Evolutionary conservation across 2,888 invertebrate genomes (phyloP), one percentile per base, ranked within the genome.

Genomic region (Patella depressa): DNA sequence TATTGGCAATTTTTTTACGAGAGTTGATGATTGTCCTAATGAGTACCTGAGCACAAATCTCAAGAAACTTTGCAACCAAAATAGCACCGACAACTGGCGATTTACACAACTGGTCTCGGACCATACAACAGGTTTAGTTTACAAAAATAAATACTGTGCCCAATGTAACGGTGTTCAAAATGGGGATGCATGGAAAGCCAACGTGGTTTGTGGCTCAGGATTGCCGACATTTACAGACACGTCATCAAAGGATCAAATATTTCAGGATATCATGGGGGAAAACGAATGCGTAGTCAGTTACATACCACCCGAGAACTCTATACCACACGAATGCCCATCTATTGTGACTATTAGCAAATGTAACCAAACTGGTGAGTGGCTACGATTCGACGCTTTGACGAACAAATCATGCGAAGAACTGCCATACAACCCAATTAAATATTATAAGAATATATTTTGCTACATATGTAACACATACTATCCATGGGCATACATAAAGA

Each of bases 71-170:
- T 78, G 78, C 53, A 29, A 53, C 65, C 57, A 45, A 24, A 5
- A 11, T 2, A 19, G 34, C 9, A 71, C 72, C 4, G 70, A 59
- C 15, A n/a, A 79, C 65, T 76, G 73, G 74, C 71, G 54, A 19
- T 12, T 24, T 14, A 76, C 72, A 3, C 76, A 73, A 15, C 76
- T 76, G 3, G 76, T 79, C n/a, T 73, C 74, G 7, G 76, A 76
- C 57, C 45, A 19, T 1, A 72, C 57, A 24, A 76, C 76, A 24
- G n/a, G 53, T 19, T 15, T 76, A 17, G 76, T 76, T 4, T 79
- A 74, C 73, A 71, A 34, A 11, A 79, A 76, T 76, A 53, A 57
- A 9, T 76, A 76, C 76, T 79, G 79, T 72, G 79, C 79, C 1
- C 57, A 71, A 71, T 79, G 79, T 45, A 17, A 76, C 65, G 79